Percentiles rank a stretch among this genome's conserved stretches.
These are phyloP conservation scores for Papilio machaon DNA, from an alignment of 1,140 invertebrate species.

Conservation along the genomic window DNA sequence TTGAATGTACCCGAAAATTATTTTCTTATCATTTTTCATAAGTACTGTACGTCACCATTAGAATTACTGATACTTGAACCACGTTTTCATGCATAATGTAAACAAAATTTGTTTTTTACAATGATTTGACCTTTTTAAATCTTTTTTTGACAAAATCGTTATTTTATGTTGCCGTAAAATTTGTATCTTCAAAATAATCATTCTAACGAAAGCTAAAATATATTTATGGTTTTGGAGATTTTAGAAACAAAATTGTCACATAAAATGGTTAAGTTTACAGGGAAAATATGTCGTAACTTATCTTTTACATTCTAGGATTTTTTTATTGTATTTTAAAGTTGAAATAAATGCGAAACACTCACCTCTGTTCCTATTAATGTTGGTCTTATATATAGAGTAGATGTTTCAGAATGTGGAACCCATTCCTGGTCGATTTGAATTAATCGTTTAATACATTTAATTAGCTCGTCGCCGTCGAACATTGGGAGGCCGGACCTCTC, in stretches of 20 bases:
- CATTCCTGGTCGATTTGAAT: slow-evolving; percentile 97
- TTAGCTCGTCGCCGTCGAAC: slow-evolving; percentile 94
- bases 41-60: not conserved
- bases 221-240: too few species aligned
- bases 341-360: slow-evolving; percentile 71
- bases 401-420: slow-evolving; percentile 95
- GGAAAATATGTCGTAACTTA: not conserved
- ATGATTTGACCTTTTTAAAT: not conserved
- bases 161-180: too few species aligned
- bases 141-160: too few species aligned
- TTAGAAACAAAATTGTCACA: too few species aligned
- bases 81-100: not conserved
- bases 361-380: slow-evolving; percentile 98
- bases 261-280: too few species aligned
- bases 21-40: not conserved
- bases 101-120: not conserved
- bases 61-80: not conserved
- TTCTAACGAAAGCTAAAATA: too few species aligned
- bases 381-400: slow-evolving; percentile 97
- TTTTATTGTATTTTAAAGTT: not conserved
- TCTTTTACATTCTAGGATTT: not conserved
- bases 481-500: slow-evolving; percentile 92
- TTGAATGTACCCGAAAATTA: not conserved
- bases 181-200: too few species aligned
- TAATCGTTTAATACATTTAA: slow-evolving; percentile 93